A percentile compares a stretch with the other conserved stretches of the same genome.
phyloP scores from a whole-genome alignment of 2,113 vertebrate species.

The Sylvilagus bachmani region DNA sequence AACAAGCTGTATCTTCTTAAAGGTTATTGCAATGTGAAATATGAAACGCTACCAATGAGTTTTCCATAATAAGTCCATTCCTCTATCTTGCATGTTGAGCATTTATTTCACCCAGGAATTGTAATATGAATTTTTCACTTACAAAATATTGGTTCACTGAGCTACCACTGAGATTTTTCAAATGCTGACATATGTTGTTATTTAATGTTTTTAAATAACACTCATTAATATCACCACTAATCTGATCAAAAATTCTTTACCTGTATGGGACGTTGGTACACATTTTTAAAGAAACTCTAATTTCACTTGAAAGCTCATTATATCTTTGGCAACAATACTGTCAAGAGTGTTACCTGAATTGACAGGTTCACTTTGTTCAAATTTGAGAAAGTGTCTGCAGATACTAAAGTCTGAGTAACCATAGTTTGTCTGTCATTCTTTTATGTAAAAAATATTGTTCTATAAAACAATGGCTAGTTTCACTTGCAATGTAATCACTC shows the following conservation, averaged over 20 bases:
- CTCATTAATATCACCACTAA: neutral
- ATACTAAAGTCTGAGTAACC: conserved; percentile 20
- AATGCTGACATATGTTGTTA: conserved; percentile 7
- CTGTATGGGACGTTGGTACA: neutral
- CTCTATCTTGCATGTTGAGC: neutral
- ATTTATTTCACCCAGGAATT: neutral
- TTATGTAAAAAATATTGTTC: conserved; percentile 3
- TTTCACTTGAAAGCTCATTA: conserved; percentile 48
- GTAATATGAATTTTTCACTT: conserved; percentile 27
- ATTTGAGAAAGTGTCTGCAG: conserved; percentile 44
- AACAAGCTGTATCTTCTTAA: neutral
- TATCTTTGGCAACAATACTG: conserved; percentile 40
- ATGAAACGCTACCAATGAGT: neutral
- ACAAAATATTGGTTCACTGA: conserved; percentile 43
- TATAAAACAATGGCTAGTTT: neutral
- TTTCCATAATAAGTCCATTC: neutral
- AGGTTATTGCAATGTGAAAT: neutral
- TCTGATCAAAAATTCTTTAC: conserved; percentile 21
- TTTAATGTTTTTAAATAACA: neutral
- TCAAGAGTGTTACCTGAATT: conserved; percentile 20
- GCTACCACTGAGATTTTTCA: conserved; percentile 20
- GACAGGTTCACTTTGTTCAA: conserved; percentile 32
- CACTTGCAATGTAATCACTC: neutral
- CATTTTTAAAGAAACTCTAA: conserved; percentile 37
- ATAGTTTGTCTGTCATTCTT: conserved; percentile 24